Evolutionary conservation across 2,113 vertebrate species (phyloP).

Genomic region (Antigone vipio): DNA sequence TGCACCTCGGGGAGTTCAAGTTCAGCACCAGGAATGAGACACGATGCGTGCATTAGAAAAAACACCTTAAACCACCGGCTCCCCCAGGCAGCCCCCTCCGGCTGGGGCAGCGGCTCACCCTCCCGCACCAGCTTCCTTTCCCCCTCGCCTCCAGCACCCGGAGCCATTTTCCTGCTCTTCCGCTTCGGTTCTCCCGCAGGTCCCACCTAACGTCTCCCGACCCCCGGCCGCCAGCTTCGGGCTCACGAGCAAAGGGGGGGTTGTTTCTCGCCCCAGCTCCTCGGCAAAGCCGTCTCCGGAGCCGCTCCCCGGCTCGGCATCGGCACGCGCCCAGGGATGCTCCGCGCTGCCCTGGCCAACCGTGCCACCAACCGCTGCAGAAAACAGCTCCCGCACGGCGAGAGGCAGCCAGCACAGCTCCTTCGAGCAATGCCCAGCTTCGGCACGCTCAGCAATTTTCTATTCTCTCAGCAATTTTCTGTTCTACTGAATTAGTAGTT

Average conservation of each 20-base stretch:
- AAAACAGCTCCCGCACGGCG: background rate
- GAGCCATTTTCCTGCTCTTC: background rate
- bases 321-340: background rate
- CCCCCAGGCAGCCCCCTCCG: background rate
- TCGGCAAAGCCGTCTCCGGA: background rate
- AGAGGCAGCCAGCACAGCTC: background rate
- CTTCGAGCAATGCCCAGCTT: background rate
- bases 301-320: accelerated
- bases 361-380: background rate
- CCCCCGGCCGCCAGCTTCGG: accelerated
- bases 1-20: accelerated
- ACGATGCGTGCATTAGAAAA: accelerated
- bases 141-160: background rate
- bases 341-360: background rate
- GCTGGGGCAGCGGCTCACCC: background rate
- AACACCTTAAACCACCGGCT: accelerated
- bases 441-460: conserved; percentile 50
- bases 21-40: background rate
- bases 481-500: conserved; percentile 74
- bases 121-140: background rate
- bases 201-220: background rate
- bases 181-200: background rate
- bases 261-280: background rate
- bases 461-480: conserved; percentile 75
- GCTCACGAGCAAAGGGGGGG: accelerated